Conservation (phyloP, 2,888 invertebrate species). For the Dione juno region DNA sequence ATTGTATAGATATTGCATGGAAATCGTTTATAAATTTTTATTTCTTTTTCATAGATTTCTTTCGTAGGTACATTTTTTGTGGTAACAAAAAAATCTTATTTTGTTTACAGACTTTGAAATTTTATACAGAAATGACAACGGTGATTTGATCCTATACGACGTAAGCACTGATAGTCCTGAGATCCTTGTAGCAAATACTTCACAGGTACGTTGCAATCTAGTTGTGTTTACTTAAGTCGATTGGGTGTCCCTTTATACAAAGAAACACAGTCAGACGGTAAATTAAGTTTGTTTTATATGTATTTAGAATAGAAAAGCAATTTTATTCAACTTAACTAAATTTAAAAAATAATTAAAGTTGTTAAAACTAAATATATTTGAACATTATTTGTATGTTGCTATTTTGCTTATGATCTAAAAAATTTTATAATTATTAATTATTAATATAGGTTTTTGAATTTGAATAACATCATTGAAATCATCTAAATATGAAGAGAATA, state of each 20-base stretch:
- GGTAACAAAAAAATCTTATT: not conserved
- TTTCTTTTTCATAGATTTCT: too few species aligned
- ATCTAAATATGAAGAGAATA: not conserved
- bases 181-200: constrained; percentile 73
- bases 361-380: not conserved
- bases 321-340: not conserved
- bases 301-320: not conserved
- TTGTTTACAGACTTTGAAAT: constrained; percentile 84
- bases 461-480: constrained; percentile 1
- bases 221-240: not conserved
- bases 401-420: not conserved
- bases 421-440: not conserved
- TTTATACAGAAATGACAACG: constrained; percentile 84
- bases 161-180: constrained; percentile 68
- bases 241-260: not conserved
- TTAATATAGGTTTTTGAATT: not conserved
- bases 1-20: too few species aligned
- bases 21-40: too few species aligned
- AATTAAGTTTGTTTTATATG: not conserved
- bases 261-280: not conserved
- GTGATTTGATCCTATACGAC: constrained; percentile 83
- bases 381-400: not conserved
- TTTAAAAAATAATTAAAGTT: too few species aligned
- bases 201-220: constrained; percentile 71
- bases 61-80: too few species aligned